Conservation (phyloP, 1,140 invertebrate genomes). For the Ceratina japonica region DNA sequence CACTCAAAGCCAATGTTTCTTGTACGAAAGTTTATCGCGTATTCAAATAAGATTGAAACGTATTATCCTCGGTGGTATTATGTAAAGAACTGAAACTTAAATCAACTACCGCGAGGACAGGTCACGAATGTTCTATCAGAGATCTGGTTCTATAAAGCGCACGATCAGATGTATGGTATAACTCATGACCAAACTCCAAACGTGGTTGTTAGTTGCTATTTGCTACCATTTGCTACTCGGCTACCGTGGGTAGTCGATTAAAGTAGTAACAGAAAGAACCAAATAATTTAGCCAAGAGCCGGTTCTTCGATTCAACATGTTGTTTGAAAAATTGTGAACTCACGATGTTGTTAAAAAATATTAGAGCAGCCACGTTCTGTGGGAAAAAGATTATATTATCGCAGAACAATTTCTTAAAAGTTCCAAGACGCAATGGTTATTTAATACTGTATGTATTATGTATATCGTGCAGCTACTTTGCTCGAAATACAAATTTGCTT, state of each 20-base stretch:
- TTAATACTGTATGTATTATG: conserved; percentile 81
- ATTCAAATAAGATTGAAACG: too few relatives aligned
- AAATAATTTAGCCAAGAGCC: not conserved
- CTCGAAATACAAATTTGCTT: conserved; percentile 49
- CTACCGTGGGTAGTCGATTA: not conserved
- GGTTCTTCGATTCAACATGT: conserved; percentile 11
- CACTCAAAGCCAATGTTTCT: too few relatives aligned
- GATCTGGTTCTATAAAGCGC: too few relatives aligned
- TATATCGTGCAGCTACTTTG: conserved; percentile 44
- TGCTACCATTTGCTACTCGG: too few relatives aligned
- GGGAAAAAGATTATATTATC: conserved; percentile 69
- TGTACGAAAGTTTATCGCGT: too few relatives aligned
- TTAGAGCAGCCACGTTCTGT: conserved; percentile 73
- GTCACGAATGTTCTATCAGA: too few relatives aligned
- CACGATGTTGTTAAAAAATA: conserved; percentile 33
- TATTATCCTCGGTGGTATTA: too few relatives aligned
- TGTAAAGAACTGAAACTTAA: too few relatives aligned
- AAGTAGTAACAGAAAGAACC: not conserved
- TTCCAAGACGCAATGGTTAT: conserved; percentile 75
- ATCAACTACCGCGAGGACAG: not conserved
- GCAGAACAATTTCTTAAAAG: conserved; percentile 70
- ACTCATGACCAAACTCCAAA: conserved; percentile 6
- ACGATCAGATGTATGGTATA: not conserved
- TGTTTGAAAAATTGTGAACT: not conserved
- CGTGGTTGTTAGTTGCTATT: too few relatives aligned